Evolutionary conservation across 2,113 vertebrate genomes (phyloP).

Genomic region (Pionites leucogaster): DNA sequence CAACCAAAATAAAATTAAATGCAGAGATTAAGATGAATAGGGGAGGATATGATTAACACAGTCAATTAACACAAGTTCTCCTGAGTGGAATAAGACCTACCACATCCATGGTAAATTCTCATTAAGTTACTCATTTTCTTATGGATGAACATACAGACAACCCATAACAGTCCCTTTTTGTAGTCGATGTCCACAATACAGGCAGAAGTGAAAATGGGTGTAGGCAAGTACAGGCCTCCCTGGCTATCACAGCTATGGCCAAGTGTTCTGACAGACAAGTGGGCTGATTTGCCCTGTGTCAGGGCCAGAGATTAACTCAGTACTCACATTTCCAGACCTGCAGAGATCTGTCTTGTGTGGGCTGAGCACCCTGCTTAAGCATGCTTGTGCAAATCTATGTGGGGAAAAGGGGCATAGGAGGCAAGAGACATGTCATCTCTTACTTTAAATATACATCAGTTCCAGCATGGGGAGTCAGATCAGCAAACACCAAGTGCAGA

Average conservation of each 20-base stretch:
- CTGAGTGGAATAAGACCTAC: constrained; percentile 30
- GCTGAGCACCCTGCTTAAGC: neutral
- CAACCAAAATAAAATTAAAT: constrained; percentile 56
- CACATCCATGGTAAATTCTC: neutral
- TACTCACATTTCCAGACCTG: neutral
- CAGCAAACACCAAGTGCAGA: neutral
- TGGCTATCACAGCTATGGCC: rapidly evolving
- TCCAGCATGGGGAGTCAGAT: neutral
- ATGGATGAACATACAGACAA: neutral
- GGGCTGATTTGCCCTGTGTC: neutral
- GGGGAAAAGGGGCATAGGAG: neutral
- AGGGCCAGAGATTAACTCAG: neutral
- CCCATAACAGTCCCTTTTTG: neutral
- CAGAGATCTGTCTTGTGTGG: neutral
- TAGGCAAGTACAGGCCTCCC: neutral
- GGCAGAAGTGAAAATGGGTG: neutral
- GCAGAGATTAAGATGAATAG: constrained; percentile 41
- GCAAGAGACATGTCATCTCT: neutral
- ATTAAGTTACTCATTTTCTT: neutral
- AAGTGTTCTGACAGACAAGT: neutral
- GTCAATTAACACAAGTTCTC: constrained; percentile 24
- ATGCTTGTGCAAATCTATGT: rapidly evolving
- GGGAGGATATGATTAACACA: constrained; percentile 51
- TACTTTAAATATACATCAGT: neutral
- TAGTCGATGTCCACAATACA: neutral